Percentiles rank a stretch among this genome's conserved stretches.
These are phyloP conservation scores for Neodon shergylaensis DNA, from an alignment of 2,113 vertebrate genomes.

Conservation along the genomic window DNA sequence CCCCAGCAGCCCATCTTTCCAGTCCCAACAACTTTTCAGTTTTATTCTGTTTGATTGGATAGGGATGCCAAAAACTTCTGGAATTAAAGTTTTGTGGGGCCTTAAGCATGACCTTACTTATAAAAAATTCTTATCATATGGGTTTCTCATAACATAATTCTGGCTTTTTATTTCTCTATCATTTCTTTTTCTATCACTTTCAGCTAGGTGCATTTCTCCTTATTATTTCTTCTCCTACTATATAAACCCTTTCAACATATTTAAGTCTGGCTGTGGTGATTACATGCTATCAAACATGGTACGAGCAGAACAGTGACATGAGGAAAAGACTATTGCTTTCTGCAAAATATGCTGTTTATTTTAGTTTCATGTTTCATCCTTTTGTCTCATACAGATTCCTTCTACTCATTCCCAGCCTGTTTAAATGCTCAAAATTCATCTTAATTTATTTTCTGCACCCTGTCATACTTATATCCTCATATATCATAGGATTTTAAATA, in stretches of 20 bases:
- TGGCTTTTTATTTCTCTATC: background rate
- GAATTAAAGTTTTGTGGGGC: background rate
- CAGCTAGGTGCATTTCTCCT: background rate
- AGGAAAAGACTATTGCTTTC: background rate
- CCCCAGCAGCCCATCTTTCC: background rate
- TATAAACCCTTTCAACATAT: background rate
- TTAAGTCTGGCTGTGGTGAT: background rate
- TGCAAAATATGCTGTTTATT: background rate
- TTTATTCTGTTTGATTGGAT: background rate
- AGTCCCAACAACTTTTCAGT: too few species aligned
- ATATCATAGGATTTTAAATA: background rate
- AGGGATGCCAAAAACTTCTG: background rate
- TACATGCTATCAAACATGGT: background rate
- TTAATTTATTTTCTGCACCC: background rate
- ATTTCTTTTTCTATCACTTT: background rate
- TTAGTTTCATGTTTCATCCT: background rate
- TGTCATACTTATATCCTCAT: rapidly evolving
- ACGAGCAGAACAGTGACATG: background rate
- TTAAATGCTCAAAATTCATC: background rate
- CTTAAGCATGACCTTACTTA: background rate
- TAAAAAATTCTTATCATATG: background rate
- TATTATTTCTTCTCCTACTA: background rate
- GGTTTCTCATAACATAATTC: background rate
- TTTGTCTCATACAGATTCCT: background rate
- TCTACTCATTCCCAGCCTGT: background rate